Conservation (phyloP, 2,113 vertebrate species). For the Gambusia affinis region DNA sequence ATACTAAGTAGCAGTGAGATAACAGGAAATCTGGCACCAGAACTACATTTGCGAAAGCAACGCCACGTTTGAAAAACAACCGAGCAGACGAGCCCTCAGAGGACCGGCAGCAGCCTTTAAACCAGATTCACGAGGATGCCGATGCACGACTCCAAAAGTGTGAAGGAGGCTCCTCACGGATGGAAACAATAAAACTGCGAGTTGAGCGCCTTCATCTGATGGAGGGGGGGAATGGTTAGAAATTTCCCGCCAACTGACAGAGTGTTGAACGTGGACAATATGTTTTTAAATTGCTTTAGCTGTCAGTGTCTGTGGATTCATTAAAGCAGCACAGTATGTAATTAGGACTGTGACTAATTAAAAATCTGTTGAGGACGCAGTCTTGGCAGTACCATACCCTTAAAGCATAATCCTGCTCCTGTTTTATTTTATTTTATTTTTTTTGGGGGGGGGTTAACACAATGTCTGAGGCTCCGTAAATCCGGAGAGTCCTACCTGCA, state of each 20-base stretch:
- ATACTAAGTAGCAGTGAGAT: not conserved
- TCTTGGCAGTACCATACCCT: not conserved
- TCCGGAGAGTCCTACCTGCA: conserved; percentile 16
- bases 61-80: not conserved
- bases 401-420: not conserved
- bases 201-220: not conserved
- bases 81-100: not conserved
- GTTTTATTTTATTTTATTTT: not conserved
- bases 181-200: not conserved
- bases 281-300: not conserved
- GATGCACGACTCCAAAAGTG: not conserved
- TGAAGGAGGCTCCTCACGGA: not conserved
- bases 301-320: not conserved
- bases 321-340: not conserved
- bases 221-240: not conserved
- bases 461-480: not conserved
- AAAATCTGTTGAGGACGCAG: conserved; percentile 1
- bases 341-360: conserved; percentile 16
- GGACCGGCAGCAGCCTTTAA: not conserved
- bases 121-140: not conserved
- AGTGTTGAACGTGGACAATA: not conserved
- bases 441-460: not conserved
- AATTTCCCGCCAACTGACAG: not conserved
- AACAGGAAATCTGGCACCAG: not conserved
- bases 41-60: not conserved